Conservation (phyloP, 2,797 vertebrate genomes). For the Sandelia bainsii region DNA sequence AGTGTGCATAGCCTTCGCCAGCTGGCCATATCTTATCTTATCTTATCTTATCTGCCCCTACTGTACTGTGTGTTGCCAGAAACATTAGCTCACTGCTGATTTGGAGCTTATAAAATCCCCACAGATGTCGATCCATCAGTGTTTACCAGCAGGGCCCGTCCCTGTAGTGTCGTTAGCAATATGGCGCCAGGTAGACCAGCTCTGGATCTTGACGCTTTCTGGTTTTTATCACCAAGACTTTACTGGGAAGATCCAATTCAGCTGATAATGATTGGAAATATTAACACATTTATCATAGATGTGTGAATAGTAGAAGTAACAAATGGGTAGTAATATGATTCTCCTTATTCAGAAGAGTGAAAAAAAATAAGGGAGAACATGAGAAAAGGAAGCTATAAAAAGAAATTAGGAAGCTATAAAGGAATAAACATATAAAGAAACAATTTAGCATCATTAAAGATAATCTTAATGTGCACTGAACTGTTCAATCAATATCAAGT, state of each 20-base stretch:
- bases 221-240: slow-evolving; percentile 58
- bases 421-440: neutral
- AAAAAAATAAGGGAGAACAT: neutral
- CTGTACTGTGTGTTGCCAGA: slow-evolving; percentile 11
- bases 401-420: neutral
- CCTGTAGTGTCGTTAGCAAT: slow-evolving; percentile 45
- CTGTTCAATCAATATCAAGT: slow-evolving; percentile 3
- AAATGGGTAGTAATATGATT: slow-evolving; percentile 22
- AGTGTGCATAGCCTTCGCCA: slow-evolving; percentile 42
- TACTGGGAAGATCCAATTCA: slow-evolving; percentile 43
- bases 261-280: slow-evolving; percentile 36
- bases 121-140: slow-evolving; percentile 58
- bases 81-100: slow-evolving; percentile 16
- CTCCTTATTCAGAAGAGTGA: slow-evolving; percentile 5
- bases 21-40: slow-evolving; percentile 41
- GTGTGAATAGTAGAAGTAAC: neutral
- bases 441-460: neutral
- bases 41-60: slow-evolving; percentile 26
- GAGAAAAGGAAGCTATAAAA: neutral
- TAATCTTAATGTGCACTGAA: neutral
- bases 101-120: slow-evolving; percentile 60
- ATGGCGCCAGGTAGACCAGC: slow-evolving; percentile 40
- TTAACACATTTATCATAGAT: slow-evolving; percentile 63
- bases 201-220: slow-evolving; percentile 30
- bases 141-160: slow-evolving; percentile 33